Evolutionary conservation across 2,888 invertebrate species (phyloP).

Genomic region (Limenitis arthemis): DNA sequence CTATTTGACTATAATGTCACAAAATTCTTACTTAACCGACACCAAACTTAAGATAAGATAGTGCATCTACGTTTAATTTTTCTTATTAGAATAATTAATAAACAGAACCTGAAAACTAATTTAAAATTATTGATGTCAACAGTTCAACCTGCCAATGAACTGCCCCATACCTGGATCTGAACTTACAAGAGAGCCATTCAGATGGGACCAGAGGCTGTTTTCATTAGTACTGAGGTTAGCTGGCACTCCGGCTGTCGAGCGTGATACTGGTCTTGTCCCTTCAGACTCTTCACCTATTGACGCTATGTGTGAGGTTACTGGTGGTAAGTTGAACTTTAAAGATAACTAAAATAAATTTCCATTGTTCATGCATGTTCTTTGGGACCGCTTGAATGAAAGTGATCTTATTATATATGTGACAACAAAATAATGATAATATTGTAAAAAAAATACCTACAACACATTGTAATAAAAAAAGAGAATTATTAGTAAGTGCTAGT

Average conservation of each 20-base stretch:
- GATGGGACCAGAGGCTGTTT: constrained; percentile 99
- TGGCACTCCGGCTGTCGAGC: constrained; percentile 90
- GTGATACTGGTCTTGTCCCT: constrained; percentile 91
- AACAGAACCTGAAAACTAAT: not conserved
- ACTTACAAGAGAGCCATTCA: constrained; percentile 97
- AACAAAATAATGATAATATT: too few relatives aligned
- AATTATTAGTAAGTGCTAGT: too few relatives aligned
- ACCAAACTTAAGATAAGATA: too few relatives aligned
- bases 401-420: too few relatives aligned
- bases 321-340: constrained; percentile 72
- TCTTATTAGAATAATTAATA: not conserved
- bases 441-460: too few relatives aligned
- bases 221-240: constrained; percentile 93
- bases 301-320: constrained; percentile 98
- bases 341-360: too few relatives aligned
- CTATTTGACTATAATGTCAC: too few relatives aligned
- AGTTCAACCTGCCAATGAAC: constrained; percentile 94
- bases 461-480: too few relatives aligned
- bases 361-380: too few relatives aligned
- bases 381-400: too few relatives aligned
- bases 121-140: constrained; percentile 16
- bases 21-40: too few relatives aligned
- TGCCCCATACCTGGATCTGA: constrained; percentile 96
- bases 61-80: too few relatives aligned
- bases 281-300: constrained; percentile 96